Percentiles rank a stretch among this genome's conserved stretches.
These are phyloP conservation scores for Ceratitis capitata DNA, from an alignment of 1,140 invertebrate genomes.

Conservation along the genomic window DNA sequence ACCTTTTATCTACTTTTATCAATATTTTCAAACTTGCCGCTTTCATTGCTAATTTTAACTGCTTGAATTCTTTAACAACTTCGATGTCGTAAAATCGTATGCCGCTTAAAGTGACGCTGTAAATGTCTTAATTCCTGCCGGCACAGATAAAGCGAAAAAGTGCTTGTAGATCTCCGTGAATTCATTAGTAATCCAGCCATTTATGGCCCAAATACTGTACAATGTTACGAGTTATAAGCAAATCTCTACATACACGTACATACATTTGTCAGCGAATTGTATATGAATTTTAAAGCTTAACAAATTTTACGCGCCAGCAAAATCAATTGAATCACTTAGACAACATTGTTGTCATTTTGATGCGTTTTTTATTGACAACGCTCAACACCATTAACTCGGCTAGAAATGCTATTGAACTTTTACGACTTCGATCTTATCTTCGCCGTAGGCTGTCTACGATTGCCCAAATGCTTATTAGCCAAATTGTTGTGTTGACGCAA, in stretches of 20 bases:
- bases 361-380: constrained; percentile 15
- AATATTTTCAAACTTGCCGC: constrained; percentile 21
- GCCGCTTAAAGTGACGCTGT: constrained; percentile 1
- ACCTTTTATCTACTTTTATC: constrained; percentile 16
- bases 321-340: constrained; percentile 30
- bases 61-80: background rate
- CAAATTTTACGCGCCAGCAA: constrained; percentile 5
- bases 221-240: no score
- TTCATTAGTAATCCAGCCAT: background rate
- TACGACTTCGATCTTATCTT: constrained; percentile 29
- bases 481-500: background rate
- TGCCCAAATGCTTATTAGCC: constrained; percentile 26
- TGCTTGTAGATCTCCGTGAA: background rate
- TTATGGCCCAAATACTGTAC: background rate
- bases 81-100: background rate
- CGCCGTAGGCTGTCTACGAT: background rate
- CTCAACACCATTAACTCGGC: constrained; percentile 1
- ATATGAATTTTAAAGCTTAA: background rate
- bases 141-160: background rate
- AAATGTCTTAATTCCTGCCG: constrained; percentile 28
- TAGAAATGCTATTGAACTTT: constrained; percentile 11
- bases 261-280: background rate
- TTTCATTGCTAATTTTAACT: constrained; percentile 36
- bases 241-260: no score
- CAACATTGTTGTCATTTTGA: constrained; percentile 10